Evolutionary conservation across 2,113 vertebrate genomes (phyloP), one percentile per base, ranked within the genome.

Genomic region (Arizona elegans): DNA sequence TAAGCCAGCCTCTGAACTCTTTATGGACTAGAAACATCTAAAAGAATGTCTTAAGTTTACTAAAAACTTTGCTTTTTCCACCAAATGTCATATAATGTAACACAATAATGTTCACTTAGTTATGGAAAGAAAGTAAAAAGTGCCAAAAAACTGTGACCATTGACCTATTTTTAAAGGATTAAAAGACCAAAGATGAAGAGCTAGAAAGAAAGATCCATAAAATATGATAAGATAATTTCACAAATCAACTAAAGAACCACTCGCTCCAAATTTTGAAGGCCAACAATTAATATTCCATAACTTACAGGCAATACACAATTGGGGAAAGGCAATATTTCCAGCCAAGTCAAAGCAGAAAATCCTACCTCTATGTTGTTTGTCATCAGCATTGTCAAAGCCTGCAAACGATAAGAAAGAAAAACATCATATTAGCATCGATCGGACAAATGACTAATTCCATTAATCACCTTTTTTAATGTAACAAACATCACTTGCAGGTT

Each of bases 401-500:
- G 96, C 94, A 97, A 96, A 96, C 96, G 94, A 96, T 93, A 97
- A 33, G 23, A 23, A 90, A 89, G 87, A 96, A 97, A 94, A 65
- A 92, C 95, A 94, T 94, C 55, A 92, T 95, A 94, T 98, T 97
- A 98, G 96, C 93, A 97, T 97, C 70, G 95, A 98, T 96, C 94
- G 92, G 81, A 93, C 94, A 91, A 95, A 96, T 95, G 85, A 94
- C 93, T 87, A 97, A 95, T 85, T 93, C 95, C 95, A 97, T 98
- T 97, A 96, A 97, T 97, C 95, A 95, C 94, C 94, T 94, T 97
- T 96, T 97, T 95, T 91, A 96, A 97, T 96, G 91, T 89, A 96
- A 95, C 93, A 94, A 91, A 93, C 93, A 96, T 96, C 95, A 96
- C 95, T 96, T 96, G 95, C 94, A 93, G 96, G 86, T 95, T 96